Conservation (phyloP, 2,888 invertebrate genomes). For the Eupelmus urozonus region DNA sequence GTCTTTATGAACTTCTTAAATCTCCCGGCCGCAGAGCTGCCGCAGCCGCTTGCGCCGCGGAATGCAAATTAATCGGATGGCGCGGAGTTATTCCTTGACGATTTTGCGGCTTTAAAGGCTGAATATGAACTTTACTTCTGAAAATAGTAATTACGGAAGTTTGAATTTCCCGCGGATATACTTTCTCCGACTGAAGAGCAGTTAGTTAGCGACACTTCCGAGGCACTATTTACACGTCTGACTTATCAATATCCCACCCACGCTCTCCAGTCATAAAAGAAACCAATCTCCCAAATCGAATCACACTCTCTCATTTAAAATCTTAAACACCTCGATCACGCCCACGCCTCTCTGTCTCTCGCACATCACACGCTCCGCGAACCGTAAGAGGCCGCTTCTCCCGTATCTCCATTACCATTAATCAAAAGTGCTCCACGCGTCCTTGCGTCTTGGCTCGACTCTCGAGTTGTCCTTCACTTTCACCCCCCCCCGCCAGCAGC, state of each 20-base stretch:
- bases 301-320: slow-evolving; percentile 10
- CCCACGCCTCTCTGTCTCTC: too few species aligned
- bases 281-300: slow-evolving; percentile 3
- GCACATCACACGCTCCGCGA: too few species aligned
- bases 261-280: background rate
- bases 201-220: too few species aligned
- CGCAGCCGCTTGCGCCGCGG: too few species aligned
- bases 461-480: slow-evolving; percentile 38
- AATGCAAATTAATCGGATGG: slow-evolving; percentile 39
- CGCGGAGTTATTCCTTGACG: too few species aligned
- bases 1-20: slow-evolving; percentile 52
- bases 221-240: too few species aligned
- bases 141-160: too few species aligned
- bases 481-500: background rate
- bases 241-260: background rate
- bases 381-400: background rate
- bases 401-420: slow-evolving; percentile 42
- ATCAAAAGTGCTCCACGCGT: slow-evolving; percentile 40
- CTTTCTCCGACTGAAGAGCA: too few species aligned
- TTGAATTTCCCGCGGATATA: too few species aligned
- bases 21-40: slow-evolving; percentile 22
- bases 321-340: background rate
- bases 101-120: too few species aligned
- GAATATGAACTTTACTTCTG: too few species aligned
- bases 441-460: background rate